A percentile compares a stretch with the other conserved stretches of the same genome.
Conservation (phyloP, 1,140 invertebrate species). For the Lutraria rhynchaena region DNA sequence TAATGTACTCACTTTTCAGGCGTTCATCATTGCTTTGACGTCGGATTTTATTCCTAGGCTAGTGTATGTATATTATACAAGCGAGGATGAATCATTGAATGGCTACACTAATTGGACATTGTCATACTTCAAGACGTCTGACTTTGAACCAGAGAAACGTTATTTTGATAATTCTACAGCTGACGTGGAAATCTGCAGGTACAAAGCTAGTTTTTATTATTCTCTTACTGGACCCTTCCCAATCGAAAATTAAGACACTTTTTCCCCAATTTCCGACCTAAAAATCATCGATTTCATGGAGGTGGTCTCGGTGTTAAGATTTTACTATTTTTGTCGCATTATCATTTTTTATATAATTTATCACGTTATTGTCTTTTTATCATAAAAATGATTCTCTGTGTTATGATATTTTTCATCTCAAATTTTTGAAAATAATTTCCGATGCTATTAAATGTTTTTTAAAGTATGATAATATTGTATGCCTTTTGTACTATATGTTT, state of each 20-base stretch:
- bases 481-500: constrained; percentile 80
- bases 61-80: constrained; percentile 84
- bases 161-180: constrained; percentile 80
- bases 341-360: too few relatives aligned
- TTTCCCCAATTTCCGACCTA: too few relatives aligned
- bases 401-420: background rate
- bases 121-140: constrained; percentile 90
- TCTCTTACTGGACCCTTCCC: too few relatives aligned
- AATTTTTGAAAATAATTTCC: background rate
- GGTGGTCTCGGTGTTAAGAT: too few relatives aligned
- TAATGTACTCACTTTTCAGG: constrained; percentile 67
- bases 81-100: constrained; percentile 86
- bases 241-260: too few relatives aligned
- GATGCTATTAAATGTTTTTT: background rate
- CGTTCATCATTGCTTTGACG: constrained; percentile 80
- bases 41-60: constrained; percentile 79
- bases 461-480: too few relatives aligned
- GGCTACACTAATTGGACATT: constrained; percentile 94
- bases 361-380: too few relatives aligned
- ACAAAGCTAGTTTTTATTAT: too few relatives aligned
- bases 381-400: too few relatives aligned
- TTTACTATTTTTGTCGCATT: too few relatives aligned
- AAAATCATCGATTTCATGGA: too few relatives aligned
- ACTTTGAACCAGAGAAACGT: constrained; percentile 86
- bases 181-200: constrained; percentile 86